Percentiles rank a stretch among this genome's conserved stretches.
Evolutionary conservation across 1,140 invertebrate genomes (phyloP).

Genomic region (Ostrea edulis): DNA sequence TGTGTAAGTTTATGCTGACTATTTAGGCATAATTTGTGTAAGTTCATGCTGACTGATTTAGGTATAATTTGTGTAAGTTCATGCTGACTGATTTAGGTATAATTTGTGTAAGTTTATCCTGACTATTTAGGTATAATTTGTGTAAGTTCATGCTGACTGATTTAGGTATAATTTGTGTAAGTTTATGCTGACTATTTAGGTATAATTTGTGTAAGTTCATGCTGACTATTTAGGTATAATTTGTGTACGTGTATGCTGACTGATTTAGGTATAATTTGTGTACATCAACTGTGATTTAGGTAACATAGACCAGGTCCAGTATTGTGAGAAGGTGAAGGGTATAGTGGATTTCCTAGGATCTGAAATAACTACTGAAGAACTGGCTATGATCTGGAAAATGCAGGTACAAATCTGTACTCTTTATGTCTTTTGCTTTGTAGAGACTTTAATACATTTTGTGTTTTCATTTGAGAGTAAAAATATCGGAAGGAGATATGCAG

Average conservation of each 20-base stretch:
- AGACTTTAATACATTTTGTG: too few species aligned
- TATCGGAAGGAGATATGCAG: too few species aligned
- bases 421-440: too few species aligned
- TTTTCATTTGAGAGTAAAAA: neutral
- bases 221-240: neutral
- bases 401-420: constrained; percentile 67
- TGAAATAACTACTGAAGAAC: constrained; percentile 80
- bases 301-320: constrained; percentile 83
- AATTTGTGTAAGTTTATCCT: too few species aligned
- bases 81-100: too few species aligned
- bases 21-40: neutral
- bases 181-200: too few species aligned
- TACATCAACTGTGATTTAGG: constrained; percentile 68
- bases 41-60: constrained; percentile 58
- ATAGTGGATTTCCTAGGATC: constrained; percentile 82
- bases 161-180: too few species aligned
- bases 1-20: too few species aligned
- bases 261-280: neutral
- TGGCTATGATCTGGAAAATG: constrained; percentile 82
- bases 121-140: neutral
- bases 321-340: constrained; percentile 82
- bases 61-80: too few species aligned
- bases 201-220: neutral
- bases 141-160: neutral
- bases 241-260: too few species aligned